Conservation (phyloP, 2,113 vertebrate species). For the Strigops habroptila region DNA sequence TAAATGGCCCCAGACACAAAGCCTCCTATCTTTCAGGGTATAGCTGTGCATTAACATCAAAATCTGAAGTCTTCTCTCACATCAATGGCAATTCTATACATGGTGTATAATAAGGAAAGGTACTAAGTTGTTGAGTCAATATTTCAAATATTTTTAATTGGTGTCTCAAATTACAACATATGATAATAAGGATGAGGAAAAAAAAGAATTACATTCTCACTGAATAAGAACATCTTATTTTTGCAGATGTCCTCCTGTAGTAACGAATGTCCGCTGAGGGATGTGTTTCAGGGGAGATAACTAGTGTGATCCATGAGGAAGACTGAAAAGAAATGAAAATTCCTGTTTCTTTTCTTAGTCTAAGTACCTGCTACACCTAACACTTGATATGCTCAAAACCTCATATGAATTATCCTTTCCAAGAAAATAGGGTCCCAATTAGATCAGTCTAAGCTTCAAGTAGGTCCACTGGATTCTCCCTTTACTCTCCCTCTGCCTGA, state of each 20-base stretch:
- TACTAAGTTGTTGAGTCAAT: neutral
- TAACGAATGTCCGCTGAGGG: neutral
- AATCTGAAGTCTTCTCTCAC: neutral
- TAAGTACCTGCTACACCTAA: neutral
- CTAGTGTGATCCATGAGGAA: neutral
- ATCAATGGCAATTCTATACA: neutral
- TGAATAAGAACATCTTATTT: neutral
- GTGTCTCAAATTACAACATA: neutral
- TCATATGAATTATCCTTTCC: neutral
- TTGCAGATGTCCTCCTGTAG: neutral
- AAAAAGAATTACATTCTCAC: neutral
- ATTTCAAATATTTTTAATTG: conserved; percentile 20
- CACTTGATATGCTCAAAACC: neutral
- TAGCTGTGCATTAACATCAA: neutral
- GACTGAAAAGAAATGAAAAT: neutral
- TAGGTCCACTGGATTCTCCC: neutral
- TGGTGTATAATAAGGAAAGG: neutral
- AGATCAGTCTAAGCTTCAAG: neutral
- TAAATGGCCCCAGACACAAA: neutral
- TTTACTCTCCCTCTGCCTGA: neutral
- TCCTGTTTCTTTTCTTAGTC: neutral
- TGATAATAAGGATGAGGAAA: neutral
- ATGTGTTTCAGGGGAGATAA: neutral
- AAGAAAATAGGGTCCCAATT: neutral
- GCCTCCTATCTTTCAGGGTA: neutral